These are phyloP conservation scores for Temnopleurus reevesii DNA, from an alignment of 53 echinoderm and acorn worm species.

Conservation along the genomic window DNA sequence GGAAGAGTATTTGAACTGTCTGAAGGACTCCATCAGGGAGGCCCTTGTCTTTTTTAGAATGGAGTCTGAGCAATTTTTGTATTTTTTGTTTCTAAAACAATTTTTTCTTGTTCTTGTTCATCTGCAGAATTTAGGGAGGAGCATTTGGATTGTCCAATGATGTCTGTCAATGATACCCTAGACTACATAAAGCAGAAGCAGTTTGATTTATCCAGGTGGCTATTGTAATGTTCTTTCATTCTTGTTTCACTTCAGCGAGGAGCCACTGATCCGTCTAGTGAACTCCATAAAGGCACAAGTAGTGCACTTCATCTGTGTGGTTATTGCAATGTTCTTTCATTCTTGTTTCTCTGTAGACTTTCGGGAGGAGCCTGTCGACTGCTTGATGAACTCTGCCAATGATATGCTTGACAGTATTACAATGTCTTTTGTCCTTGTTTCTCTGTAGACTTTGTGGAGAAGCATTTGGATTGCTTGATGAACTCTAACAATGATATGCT, in stretches of 20 bases:
- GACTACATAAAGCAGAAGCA: conserved; percentile 84
- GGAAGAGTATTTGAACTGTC: conserved; percentile 75
- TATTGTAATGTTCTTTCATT: no score
- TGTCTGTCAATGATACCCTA: conserved; percentile 64
- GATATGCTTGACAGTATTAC: not conserved
- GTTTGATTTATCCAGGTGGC: conserved; percentile 48
- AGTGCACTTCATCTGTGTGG: conserved; percentile 35
- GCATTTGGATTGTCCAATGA: no score
- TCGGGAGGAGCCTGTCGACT: conserved; percentile 74
- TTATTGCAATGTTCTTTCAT: not conserved
- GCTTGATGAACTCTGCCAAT: conserved; percentile 66
- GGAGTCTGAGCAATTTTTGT: conserved; percentile 59
- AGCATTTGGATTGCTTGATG: conserved; percentile 77
- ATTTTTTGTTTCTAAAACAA: not conserved
- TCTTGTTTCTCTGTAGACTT: conserved; percentile 61
- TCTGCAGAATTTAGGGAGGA: no score
- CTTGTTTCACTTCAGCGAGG: no score
- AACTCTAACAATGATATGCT: no score
- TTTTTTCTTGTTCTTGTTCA: no score
- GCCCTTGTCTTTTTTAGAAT: no score
- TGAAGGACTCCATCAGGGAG: no score
- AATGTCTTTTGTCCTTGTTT: not conserved
- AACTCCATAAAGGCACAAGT: conserved; percentile 82
- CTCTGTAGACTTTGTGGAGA: conserved; percentile 69
- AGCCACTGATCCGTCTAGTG: no score